phyloP scores from a whole-genome alignment of 2,113 vertebrate genomes.

The Orcinus orca region DNA sequence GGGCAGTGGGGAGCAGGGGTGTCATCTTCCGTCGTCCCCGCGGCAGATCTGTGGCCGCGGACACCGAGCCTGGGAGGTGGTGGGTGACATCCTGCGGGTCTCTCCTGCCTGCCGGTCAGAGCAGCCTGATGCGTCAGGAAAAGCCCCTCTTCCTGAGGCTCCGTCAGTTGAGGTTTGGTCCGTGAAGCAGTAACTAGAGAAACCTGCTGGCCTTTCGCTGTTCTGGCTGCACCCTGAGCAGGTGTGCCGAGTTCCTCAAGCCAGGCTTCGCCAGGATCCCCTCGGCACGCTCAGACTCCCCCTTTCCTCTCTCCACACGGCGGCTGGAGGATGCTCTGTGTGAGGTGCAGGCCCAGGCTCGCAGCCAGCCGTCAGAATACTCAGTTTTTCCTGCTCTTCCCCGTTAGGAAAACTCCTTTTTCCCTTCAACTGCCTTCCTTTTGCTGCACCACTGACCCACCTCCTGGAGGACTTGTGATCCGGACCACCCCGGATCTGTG shows the following conservation, averaged over 20 bases:
- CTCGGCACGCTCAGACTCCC: rapidly evolving
- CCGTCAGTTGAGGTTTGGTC: not conserved
- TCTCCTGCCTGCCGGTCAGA: not conserved
- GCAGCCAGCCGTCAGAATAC: not conserved
- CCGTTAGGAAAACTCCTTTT: not conserved
- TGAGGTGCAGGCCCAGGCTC: not conserved
- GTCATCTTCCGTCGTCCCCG: rapidly evolving
- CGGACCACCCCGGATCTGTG: not conserved
- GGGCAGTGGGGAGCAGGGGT: not conserved
- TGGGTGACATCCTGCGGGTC: not conserved
- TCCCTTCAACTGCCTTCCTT: not conserved
- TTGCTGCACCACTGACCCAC: not conserved
- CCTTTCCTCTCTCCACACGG: not conserved
- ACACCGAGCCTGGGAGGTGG: not conserved
- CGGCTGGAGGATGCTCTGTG: not conserved
- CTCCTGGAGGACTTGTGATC: not conserved
- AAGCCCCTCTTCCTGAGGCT: not conserved
- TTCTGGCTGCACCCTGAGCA: not conserved
- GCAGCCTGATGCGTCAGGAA: not conserved
- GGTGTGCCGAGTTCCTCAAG: not conserved
- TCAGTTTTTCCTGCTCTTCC: not conserved
- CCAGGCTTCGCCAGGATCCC: not conserved
- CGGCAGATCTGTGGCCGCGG: not conserved
- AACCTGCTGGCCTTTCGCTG: not conserved
- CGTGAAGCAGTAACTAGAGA: not conserved